These are phyloP conservation scores for Anoplolepis gracilipes DNA, from an alignment of 1,140 invertebrate species.

Conservation along the genomic window DNA sequence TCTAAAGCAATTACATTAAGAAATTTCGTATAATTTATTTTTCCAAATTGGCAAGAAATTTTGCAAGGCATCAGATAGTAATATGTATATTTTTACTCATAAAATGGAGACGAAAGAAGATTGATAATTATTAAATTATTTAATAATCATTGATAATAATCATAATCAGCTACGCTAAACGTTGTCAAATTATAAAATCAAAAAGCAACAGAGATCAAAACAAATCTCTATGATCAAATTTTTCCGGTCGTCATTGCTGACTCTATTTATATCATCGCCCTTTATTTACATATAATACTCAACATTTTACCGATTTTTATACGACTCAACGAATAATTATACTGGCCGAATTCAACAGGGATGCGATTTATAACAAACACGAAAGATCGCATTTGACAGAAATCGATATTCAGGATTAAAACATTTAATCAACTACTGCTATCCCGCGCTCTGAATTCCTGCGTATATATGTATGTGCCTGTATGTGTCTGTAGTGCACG, in stretches of 20 bases:
- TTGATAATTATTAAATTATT: constrained; percentile 14
- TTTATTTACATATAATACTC: constrained; percentile 4
- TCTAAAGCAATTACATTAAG: background rate
- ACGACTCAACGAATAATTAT: constrained; percentile 3
- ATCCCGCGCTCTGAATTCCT: constrained; percentile 26
- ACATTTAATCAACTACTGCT: constrained; percentile 51
- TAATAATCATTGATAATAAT: no score
- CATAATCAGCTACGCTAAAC: constrained; percentile 26
- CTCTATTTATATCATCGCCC: background rate
- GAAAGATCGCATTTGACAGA: constrained; percentile 31
- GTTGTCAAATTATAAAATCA: background rate
- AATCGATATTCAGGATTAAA: constrained; percentile 66
- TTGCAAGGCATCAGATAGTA: background rate
- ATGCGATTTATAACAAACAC: background rate
- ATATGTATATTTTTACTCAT: background rate
- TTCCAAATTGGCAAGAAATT: background rate
- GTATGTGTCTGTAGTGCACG: background rate
- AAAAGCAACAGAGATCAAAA: constrained; percentile 28
- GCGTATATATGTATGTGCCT: background rate
- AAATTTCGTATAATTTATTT: background rate
- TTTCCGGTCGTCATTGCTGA: constrained; percentile 15
- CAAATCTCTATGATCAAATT: background rate
- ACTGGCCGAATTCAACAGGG: background rate
- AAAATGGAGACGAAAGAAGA: constrained; percentile 10
- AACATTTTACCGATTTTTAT: background rate